Evolutionary conservation across 1,140 invertebrate genomes (phyloP).

Genomic region (Trachymyrmex cornetzi): DNA sequence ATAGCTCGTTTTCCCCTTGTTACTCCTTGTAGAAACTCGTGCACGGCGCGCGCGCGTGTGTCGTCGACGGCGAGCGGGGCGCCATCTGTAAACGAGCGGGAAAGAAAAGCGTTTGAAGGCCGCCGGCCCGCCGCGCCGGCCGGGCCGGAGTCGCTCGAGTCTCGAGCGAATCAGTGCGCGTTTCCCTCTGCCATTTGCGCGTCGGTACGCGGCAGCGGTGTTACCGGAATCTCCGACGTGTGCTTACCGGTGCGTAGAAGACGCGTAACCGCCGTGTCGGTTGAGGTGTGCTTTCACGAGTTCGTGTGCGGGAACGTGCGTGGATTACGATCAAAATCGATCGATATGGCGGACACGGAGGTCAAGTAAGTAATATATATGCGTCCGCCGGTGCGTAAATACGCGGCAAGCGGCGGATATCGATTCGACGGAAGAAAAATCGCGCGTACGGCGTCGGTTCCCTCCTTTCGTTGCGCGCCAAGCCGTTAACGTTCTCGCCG

Average conservation of each 20-base stretch:
- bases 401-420: constrained; percentile 50
- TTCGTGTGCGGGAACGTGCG: constrained; percentile 52
- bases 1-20: background rate
- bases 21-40: background rate
- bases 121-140: constrained; percentile 84
- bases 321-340: constrained; percentile 64
- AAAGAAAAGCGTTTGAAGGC: constrained; percentile 85
- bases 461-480: background rate
- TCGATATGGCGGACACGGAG: constrained; percentile 84
- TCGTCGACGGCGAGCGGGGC: constrained; percentile 38
- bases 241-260: constrained; percentile 76
- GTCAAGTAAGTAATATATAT: constrained; percentile 81
- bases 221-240: constrained; percentile 76
- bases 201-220: constrained; percentile 82
- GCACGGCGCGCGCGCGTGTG: constrained; percentile 22
- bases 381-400: constrained; percentile 5
- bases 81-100: constrained; percentile 85
- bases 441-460: constrained; percentile 48
- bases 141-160: constrained; percentile 78
- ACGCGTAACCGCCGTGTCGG: constrained; percentile 58
- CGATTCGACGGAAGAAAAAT: constrained; percentile 65
- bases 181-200: constrained; percentile 85
- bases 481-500: constrained; percentile 4
- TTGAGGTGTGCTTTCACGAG: constrained; percentile 45
- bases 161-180: constrained; percentile 82